Base-by-base conservation (phyloP, 2,113 vertebrate species). In the Tretioscincus oriximinensis region DNA sequence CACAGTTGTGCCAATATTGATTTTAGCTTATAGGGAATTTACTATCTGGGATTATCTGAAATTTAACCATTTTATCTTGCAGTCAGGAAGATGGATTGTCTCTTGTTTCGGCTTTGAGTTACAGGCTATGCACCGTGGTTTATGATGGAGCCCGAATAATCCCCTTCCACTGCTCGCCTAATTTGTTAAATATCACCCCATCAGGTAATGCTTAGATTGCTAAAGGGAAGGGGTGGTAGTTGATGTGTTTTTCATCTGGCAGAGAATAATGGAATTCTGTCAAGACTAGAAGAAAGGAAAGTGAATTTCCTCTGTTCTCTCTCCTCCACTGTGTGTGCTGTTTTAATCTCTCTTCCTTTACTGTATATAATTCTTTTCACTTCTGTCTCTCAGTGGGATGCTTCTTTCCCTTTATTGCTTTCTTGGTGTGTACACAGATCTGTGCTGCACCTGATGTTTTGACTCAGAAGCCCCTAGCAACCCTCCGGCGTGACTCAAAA, bases 1-100 rank as follows among this genome's bases (percentile, higher is more conserved):
- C 95, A 94, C 93, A 92, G 93, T 95, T 95, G 93, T 94, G 94
- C 93, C 95, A 95, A 94, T 95, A 96, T 95, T 95, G 95, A 96
- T 95, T 95, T 95, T 95, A 95, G 95, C 94, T 95, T 95, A 95
- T 94, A 94, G 95, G 91, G 80, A 95, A 94, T 94, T 93, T 94
- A 96, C 93, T 93, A 90, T 94, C 93, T 91, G 73, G 88, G 92
- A 92, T 92, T 85, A 93, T 93, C 92, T 92, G 88, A 91, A 90
- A 93, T 8, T 83, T 81, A 88, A 88, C 89, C 35, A 1, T 87
- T 94, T 82, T 31, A 87, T 92, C 92, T 80, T 21, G 67, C 54
- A 29, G 74, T 67, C 89, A 75, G 85, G 80, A 84, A 86, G 93
- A 92, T 0, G 10, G 81, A 74, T 41, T 20, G 45, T 18, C 51